These are phyloP conservation scores for Melanotaenia boesemani DNA, from an alignment of 2,797 vertebrate genomes.

Conservation along the genomic window DNA sequence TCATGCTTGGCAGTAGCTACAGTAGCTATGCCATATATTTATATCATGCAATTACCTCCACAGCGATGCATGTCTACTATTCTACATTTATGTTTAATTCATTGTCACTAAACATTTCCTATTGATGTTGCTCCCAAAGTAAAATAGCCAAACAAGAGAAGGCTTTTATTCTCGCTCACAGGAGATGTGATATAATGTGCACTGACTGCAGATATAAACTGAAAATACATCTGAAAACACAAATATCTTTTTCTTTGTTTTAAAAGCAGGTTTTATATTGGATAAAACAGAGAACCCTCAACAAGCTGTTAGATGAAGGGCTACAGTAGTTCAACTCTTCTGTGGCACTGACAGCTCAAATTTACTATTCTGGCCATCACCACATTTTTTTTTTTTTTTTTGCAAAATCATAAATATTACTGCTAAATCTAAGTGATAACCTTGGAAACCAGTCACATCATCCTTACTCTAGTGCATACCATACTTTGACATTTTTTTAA, in stretches of 20 bases:
- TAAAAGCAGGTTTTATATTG: background rate
- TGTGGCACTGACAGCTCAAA: background rate
- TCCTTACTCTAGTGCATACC: background rate
- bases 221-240: background rate
- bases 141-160: background rate
- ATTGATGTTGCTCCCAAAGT: conserved; percentile 3
- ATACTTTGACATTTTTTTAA: background rate
- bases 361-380: background rate
- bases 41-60: conserved; percentile 2
- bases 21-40: background rate
- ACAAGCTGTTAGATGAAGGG: background rate
- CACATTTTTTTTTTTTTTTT: background rate
- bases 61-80: background rate
- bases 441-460: background rate
- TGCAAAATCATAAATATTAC: background rate
- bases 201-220: background rate
- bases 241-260: background rate
- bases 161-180: conserved; percentile 1
- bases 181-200: background rate
- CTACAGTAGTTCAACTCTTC: background rate
- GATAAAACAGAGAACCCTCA: background rate
- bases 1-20: conserved; percentile 1
- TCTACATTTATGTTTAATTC: conserved; percentile 19
- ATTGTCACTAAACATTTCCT: conserved; percentile 1
- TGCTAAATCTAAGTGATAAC: background rate